Evolutionary conservation across 2,797 vertebrate genomes (phyloP).

Genomic region (Pipistrellus pipistrellus): DNA sequence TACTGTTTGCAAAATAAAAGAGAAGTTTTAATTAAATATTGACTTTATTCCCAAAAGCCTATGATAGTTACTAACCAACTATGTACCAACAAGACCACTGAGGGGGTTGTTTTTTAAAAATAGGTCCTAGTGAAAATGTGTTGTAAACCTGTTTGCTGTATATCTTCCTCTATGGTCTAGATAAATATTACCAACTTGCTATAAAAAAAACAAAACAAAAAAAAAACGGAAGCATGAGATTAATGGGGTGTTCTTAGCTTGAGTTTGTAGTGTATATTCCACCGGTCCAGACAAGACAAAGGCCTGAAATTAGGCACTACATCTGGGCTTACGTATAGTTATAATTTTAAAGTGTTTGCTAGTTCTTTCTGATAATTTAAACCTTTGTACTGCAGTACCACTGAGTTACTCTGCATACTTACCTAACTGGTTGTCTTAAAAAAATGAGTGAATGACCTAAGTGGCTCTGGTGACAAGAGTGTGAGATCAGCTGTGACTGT

Average conservation of each 20-base stretch:
- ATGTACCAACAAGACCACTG: neutral
- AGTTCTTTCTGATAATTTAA: neutral
- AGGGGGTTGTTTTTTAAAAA: neutral
- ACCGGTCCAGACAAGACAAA: neutral
- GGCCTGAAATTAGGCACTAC: fast-evolving
- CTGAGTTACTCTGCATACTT: neutral
- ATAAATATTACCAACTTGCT: neutral
- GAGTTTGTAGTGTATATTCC: neutral
- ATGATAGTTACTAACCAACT: neutral
- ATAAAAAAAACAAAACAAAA: neutral
- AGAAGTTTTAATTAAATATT: neutral
- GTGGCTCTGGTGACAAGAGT: too few species aligned
- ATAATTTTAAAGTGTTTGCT: neutral
- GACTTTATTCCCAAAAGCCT: neutral
- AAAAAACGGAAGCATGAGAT: neutral
- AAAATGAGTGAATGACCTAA: neutral
- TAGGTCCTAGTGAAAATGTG: neutral
- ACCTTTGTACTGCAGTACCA: neutral
- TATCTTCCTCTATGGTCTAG: neutral
- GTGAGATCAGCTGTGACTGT: neutral
- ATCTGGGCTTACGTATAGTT: neutral
- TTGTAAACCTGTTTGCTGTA: neutral
- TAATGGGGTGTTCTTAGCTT: too few species aligned
- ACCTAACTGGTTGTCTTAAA: neutral
- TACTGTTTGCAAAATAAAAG: conserved; percentile 1